A percentile compares a stretch with the other conserved stretches of the same genome.
These are phyloP conservation scores for Synaphobranchus kaupii DNA, from an alignment of 2,797 vertebrate species.

Conservation along the genomic window DNA sequence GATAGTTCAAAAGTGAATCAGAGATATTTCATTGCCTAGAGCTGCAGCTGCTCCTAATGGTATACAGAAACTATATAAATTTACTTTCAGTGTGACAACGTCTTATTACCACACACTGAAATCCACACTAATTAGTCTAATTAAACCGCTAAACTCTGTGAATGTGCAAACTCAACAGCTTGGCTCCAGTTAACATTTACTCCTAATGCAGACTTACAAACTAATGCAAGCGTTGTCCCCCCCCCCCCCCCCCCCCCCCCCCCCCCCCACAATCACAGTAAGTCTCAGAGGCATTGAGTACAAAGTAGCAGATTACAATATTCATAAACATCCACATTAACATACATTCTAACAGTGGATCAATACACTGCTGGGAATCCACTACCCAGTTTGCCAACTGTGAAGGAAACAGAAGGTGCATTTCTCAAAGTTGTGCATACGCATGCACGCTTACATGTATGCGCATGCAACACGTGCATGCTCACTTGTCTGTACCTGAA, in stretches of 20 bases:
- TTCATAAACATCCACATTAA: not conserved
- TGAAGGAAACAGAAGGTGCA: too few relatives aligned
- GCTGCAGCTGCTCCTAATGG: not conserved
- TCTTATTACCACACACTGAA: not conserved
- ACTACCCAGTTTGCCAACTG: not conserved
- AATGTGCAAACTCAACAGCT: not conserved
- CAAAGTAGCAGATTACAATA: not conserved
- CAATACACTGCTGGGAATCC: not conserved
- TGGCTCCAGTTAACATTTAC: not conserved
- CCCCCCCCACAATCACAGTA: not conserved
- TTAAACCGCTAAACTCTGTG: not conserved
- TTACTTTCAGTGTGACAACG: not conserved
- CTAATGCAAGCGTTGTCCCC: not conserved
- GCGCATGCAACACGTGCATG: too few relatives aligned
- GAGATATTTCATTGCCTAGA: not conserved
- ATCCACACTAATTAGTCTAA: not conserved
- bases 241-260: too few relatives aligned
- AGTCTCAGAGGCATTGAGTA: not conserved
- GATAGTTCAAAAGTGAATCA: not conserved
- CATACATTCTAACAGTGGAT: not conserved
- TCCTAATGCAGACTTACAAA: not conserved
- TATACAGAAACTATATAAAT: not conserved
- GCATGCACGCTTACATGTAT: too few relatives aligned
- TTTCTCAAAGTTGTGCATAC: too few relatives aligned
- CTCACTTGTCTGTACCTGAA: too few relatives aligned